A percentile compares a stretch with the other conserved stretches of the same genome.
Conservation (phyloP, 2,888 invertebrate species). For the Branchinecta sandiegonensis region DNA sequence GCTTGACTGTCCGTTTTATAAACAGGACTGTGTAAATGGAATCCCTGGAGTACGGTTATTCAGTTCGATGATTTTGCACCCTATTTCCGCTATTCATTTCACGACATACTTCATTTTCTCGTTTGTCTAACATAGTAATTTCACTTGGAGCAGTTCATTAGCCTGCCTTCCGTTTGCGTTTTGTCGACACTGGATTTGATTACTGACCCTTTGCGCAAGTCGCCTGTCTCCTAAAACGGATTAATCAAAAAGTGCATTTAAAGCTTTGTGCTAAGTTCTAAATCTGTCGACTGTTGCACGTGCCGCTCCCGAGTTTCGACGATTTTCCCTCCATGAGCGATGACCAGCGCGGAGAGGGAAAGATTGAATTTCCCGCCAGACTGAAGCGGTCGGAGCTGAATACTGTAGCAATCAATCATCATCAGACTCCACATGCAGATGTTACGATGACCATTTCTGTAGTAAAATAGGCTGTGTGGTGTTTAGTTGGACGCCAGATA, state of each 20-base stretch:
- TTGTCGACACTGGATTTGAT: not conserved
- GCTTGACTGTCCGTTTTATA: too few relatives aligned
- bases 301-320: not conserved
- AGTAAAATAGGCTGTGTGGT: too few relatives aligned
- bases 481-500: too few relatives aligned
- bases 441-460: too few relatives aligned
- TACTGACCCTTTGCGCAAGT: conserved; percentile 14
- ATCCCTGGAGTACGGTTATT: too few relatives aligned
- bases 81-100: too few relatives aligned
- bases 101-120: too few relatives aligned
- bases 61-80: too few relatives aligned
- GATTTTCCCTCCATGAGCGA: conserved; percentile 1
- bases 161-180: too few relatives aligned
- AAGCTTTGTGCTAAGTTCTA: not conserved
- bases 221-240: not conserved
- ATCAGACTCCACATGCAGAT: not conserved
- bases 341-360: conserved; percentile 8
- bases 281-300: conserved; percentile 8
- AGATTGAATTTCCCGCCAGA: conserved; percentile 12
- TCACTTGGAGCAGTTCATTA: too few relatives aligned
- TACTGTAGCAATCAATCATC: not conserved
- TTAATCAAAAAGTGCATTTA: conserved; percentile 9
- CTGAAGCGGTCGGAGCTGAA: not conserved
- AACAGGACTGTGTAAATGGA: too few relatives aligned
- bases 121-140: too few relatives aligned